Conservation (phyloP, 2,888 invertebrate genomes). For the Acrobasis consociella region DNA sequence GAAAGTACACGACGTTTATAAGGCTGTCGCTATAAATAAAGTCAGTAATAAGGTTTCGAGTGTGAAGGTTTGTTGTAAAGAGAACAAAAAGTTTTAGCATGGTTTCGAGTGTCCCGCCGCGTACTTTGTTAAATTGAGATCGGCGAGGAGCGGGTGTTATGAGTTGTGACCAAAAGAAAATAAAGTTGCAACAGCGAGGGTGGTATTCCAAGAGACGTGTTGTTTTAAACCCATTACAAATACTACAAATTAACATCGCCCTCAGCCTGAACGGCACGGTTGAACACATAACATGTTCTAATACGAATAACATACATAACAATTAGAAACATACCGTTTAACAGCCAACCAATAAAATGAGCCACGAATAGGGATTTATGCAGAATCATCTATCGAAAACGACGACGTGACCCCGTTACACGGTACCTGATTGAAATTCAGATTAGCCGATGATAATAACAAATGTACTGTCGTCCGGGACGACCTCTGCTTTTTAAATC, state of each 20-base stretch:
- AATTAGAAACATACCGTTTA: conserved; percentile 46
- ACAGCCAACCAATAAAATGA: conserved; percentile 43
- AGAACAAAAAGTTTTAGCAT: conserved; percentile 40
- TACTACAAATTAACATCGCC: conserved; percentile 33
- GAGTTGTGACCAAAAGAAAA: conserved; percentile 48
- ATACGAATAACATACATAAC: conserved; percentile 50
- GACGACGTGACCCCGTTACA: conserved; percentile 77
- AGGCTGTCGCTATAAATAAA: conserved; percentile 33
- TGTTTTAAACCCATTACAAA: conserved; percentile 49
- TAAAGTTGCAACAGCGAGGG: conserved; percentile 47
- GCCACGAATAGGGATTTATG: conserved; percentile 58
- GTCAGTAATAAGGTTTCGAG: conserved; percentile 26
- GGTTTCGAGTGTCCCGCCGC: conserved; percentile 39
- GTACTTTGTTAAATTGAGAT: conserved; percentile 42
- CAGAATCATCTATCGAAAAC: conserved; percentile 65
- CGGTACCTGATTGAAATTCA: conserved; percentile 73
- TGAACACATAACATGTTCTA: conserved; percentile 32
- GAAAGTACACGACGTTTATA: conserved; percentile 32
- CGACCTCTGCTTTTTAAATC: conserved; percentile 68
- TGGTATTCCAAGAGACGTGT: conserved; percentile 46
- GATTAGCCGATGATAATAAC: conserved; percentile 71
- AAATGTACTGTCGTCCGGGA: conserved; percentile 67
- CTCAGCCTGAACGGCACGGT: background rate
- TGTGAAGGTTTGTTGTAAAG: conserved; percentile 37
- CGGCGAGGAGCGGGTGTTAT: conserved; percentile 40